Evolutionary conservation across 2,888 invertebrate genomes (phyloP), one percentile per base, ranked within the genome.

Genomic region (Leptinotarsa rubiginosa): DNA sequence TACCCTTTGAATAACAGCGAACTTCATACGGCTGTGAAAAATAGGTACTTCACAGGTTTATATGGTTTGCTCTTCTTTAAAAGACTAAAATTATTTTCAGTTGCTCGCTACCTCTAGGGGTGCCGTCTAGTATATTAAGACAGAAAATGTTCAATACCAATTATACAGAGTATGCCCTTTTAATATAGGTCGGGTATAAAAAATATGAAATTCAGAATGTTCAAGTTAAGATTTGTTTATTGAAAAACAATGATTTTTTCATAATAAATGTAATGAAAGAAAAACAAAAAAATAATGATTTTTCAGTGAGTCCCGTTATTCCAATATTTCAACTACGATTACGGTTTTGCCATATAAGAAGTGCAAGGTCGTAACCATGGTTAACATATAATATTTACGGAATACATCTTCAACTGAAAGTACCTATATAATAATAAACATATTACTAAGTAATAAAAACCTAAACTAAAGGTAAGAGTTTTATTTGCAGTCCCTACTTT

Each of bases 321-420:
- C 20, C 59, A 59, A 18, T 22, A 59, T 13, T 59, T 59, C n/a
- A 59, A 16, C 59, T 18, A 59, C 59, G 59, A 16, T 59, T 59
- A 59, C 59, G 59, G 20, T 16, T 59, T 22, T 59, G 59, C 59
- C 59, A 59, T 59, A 59, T 59, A 31, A 31, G 25, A 56, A 15
- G 56, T 59, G 59, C 59, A 59, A 59, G 59, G 59, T 59, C 59
- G 59, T 59, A 59, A 59, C 59, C 20, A 59, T 13, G 59, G 59
- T 59, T 59, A 22, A 22, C 18, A 59, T 59, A 59, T 59, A 1
- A n/a, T 3, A 59, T 18, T 59, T 20, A 59, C 59, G 20, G 59
- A 59, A 59, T 59, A 59, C 59, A 22, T 16, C 16, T 59, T 59
- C 13, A 59, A n/a, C 1, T 59, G 22, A 16, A 13, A 16, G n/a